phyloP scores from a whole-genome alignment of 2,888 invertebrate genomes.

The Agrenia bidenticulata region DNA sequence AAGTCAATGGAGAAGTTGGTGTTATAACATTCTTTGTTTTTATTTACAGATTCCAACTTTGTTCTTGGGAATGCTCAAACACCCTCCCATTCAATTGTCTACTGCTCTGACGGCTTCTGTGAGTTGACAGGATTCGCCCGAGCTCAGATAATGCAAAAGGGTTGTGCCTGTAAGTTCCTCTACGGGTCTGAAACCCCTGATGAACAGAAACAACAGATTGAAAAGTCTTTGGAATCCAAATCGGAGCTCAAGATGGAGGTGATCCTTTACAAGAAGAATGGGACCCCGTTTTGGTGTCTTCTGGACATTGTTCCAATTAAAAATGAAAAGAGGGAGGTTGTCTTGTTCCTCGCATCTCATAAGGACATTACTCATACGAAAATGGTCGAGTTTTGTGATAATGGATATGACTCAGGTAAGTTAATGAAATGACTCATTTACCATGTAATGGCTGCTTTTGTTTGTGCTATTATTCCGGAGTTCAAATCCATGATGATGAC shows the following conservation, averaged over 20 bases:
- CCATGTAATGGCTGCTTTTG: too few species aligned
- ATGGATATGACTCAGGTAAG: slow-evolving; percentile 61
- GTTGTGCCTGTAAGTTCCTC: slow-evolving; percentile 91
- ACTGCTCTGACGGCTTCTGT: slow-evolving; percentile 94
- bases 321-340: slow-evolving; percentile 96
- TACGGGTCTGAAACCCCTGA: slow-evolving; percentile 86
- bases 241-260: slow-evolving; percentile 91
- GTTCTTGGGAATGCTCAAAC: slow-evolving; percentile 95
- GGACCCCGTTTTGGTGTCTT: slow-evolving; percentile 91
- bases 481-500: too few species aligned
- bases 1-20: too few species aligned
- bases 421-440: too few species aligned
- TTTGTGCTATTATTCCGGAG: too few species aligned
- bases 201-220: slow-evolving; percentile 84
- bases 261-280: slow-evolving; percentile 91
- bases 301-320: slow-evolving; percentile 97
- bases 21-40: too few species aligned
- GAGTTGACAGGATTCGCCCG: slow-evolving; percentile 91
- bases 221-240: slow-evolving; percentile 83
- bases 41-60: slow-evolving; percentile 84
- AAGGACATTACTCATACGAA: slow-evolving; percentile 93
- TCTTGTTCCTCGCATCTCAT: slow-evolving; percentile 91
- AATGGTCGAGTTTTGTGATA: slow-evolving; percentile 80
- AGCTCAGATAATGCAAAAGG: slow-evolving; percentile 95
- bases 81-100: slow-evolving; percentile 83